phyloP scores from a whole-genome alignment of 2,113 vertebrate species.

The Carassius gibelio region DNA sequence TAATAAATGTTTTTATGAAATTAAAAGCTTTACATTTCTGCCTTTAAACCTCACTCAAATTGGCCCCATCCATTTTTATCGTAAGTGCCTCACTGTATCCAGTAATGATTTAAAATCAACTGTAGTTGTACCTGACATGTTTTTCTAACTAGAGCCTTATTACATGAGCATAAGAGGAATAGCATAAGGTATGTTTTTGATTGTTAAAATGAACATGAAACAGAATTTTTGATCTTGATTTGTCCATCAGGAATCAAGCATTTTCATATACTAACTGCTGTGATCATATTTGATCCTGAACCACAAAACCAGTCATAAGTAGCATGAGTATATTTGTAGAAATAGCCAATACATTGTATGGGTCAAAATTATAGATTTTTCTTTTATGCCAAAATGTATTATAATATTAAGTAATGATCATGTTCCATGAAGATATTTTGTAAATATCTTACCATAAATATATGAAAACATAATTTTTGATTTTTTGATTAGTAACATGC shows the following conservation, averaged over 20 bases:
- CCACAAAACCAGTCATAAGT: no score
- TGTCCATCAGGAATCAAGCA: not conserved
- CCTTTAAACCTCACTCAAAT: not conserved
- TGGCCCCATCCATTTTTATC: not conserved
- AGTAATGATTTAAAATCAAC: not conserved
- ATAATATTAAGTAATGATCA: no score
- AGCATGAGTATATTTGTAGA: no score
- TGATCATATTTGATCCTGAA: not conserved
- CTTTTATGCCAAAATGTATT: no score
- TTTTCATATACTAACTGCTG: not conserved
- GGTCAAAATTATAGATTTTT: no score
- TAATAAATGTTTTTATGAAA: not conserved
- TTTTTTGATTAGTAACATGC: no score
- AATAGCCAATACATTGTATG: no score
- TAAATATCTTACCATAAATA: no score
- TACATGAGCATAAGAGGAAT: not conserved
- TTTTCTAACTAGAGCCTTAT: not conserved
- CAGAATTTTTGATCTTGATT: not conserved
- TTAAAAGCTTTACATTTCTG: not conserved
- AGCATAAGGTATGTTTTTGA: not conserved
- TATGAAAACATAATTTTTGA: no score
- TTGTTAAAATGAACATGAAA: not conserved
- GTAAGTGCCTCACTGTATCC: not conserved
- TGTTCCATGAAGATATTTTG: no score
- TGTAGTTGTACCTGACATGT: not conserved